Base-by-base conservation (phyloP, 2,888 invertebrate genomes). In the Lycophotia porphyrea region DNA sequence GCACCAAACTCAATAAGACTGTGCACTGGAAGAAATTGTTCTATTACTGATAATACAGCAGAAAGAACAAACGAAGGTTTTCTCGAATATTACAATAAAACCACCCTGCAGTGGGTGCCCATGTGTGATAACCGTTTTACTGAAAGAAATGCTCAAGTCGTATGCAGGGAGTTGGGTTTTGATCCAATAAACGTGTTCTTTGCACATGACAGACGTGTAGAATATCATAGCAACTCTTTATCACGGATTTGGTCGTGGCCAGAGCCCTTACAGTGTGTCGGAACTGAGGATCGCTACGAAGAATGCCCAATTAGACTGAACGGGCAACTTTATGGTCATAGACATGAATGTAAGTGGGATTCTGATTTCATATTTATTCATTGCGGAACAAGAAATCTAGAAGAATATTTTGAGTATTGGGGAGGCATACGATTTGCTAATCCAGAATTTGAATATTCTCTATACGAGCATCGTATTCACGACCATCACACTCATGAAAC, bases 101-200 rank as follows among this genome's bases (percentile, higher is more conserved):
- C 99, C 3, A 99, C 99, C 0, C 96, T 99, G 31, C 99, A 99
- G 91, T 99, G 99, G 99, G 98, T 99, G 52, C 99, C 99, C 0
- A 98, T 99, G 95, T 99, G 99, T 94, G 99, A 99, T 93, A 97
- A 97, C 64, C 97, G 99, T 78, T 99, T 99, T 93, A 99, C 99
- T 0, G 99, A 99, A 92, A 97, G 99, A 88, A 99, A 99, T 92
- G 99, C 99, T 8, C 98, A 99, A 96, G 99, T 99, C 0, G 99
- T 99, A 0, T 99, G 99, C 91, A 97, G 99, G 36, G 99, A 99
- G 92, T 95, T 99, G 64, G 99, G 99, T 15, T 98, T 98, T 90
- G 98, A 99, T 92, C 97, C 98, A 0, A 97, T 99, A 44, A 99
- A 99, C 92, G 98, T 98, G 0, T 98, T 98, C 91, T 98, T 99